A percentile compares a stretch with the other conserved stretches of the same genome.
Conservation (phyloP, 1,140 invertebrate genomes). For the Cecropterus lyciades region DNA sequence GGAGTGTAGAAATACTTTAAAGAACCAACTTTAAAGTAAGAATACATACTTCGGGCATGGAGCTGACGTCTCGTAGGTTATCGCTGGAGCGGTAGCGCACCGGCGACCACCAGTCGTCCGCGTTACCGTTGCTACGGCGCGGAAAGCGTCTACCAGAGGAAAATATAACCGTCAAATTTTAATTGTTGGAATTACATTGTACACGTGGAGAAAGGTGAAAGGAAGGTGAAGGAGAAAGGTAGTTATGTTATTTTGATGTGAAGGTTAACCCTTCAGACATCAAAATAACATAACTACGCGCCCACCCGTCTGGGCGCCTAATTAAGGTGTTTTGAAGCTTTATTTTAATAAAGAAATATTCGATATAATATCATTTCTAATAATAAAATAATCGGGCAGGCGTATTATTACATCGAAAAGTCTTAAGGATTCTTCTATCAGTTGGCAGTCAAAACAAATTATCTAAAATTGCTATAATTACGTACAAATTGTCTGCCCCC, state of each 20-base stretch:
- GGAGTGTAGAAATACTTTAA: too few relatives aligned
- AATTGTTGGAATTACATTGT: background rate
- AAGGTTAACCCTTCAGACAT: constrained; percentile 29
- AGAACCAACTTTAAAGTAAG: too few relatives aligned
- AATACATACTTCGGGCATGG: constrained; percentile 53
- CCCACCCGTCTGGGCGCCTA: too few relatives aligned
- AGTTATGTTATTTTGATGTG: too few relatives aligned
- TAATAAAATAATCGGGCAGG: too few relatives aligned
- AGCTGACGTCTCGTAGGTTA: constrained; percentile 51
- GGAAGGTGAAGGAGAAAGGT: too few relatives aligned
- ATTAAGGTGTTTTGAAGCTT: too few relatives aligned
- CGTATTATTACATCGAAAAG: background rate
- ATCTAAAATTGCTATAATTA: constrained; percentile 9
- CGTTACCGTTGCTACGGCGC: constrained; percentile 66
- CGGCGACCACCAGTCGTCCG: constrained; percentile 63
- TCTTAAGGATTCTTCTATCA: background rate
- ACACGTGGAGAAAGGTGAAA: constrained; percentile 7
- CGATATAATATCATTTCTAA: too few relatives aligned
- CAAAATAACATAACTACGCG: constrained; percentile 8
- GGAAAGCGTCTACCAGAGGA: constrained; percentile 52
- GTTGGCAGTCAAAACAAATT: background rate
- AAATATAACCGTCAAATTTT: background rate
- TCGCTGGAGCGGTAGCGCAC: constrained; percentile 54
- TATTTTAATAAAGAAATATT: too few relatives aligned
- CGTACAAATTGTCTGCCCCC: background rate